Base-by-base conservation (phyloP, 2,113 vertebrate genomes). In the Neoarius graeffei region DNA sequence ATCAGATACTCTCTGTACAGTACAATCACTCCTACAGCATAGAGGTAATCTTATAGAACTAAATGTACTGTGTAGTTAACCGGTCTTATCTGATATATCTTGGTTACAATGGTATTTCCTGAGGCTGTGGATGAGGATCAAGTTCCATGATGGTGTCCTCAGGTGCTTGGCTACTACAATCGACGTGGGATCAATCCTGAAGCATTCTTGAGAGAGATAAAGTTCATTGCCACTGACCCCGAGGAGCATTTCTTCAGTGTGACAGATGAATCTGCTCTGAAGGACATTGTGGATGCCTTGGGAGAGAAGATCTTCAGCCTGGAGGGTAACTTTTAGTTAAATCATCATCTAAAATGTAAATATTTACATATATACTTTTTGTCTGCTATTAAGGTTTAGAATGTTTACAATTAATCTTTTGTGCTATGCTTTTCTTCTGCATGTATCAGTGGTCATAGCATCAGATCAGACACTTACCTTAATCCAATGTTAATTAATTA, bases 151-250 rank as follows among this genome's bases (percentile, higher is more conserved):
- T 90, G 25, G 50, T 52, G 30, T 52, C 85, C 42, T 69, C 92
- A 99, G 98, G 98, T 99, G 19, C 80, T 99, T 88, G 98, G 98
- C 20, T 99, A 97, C 89, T 99, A 99, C 91, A 99, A 99, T 92
- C 94, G 98, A 23, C 96, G 97, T 69, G 97, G 97, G 0, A 99
- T 99, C 94, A 98, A 99, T 52, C 97, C 98, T 0, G 96, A 97
- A 92, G 95, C 97, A 1, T 99, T 99, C 50, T 91, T 99, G 13
- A 97, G 96, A 0, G 98, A 99, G 92, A 99, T 99, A 74, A 98
- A 97, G 54, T 98, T 96, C 80, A 99, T 99, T 4, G 98, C 98
- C 1, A 99, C 97, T 0, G 98, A 99, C 93, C 98, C 98, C 0
- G 97, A 98, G 85, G 96, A 98, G 30, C 97, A 99, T 59, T 98